Base-by-base conservation (phyloP, 2,888 invertebrate genomes). In the Ormyrus nitidulus region DNA sequence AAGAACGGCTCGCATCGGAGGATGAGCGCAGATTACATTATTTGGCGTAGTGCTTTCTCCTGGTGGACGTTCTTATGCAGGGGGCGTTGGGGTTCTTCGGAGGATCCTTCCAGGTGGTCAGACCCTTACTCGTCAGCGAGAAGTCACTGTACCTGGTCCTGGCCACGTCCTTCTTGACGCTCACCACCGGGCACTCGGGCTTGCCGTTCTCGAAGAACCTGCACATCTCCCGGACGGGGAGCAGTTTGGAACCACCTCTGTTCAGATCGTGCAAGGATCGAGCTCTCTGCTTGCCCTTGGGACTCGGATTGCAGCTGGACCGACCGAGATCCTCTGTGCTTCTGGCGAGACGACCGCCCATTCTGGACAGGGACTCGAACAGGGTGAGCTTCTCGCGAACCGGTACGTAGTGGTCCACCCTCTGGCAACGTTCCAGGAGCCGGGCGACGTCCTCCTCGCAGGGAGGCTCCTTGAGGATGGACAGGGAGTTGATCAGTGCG, bases 361-460 rank as follows among this genome's bases (percentile, higher is more conserved):
- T 91, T 82, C 93, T 91, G 66, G 94, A 94, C 77, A 95, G 87
- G 2, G 94, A 94, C 86, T 95, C 95, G 86, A 95, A 95, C 34
- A 95, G 90, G 11, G 94, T 93, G 48, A 94, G 91, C 84, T 95
- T 94, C 85, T 95, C 95, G 84, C 93, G 92, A 59, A 95, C 95
- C 0, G 95, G 94, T 53, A 95, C 94, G 86, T 94, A 95, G 84
- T 92, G 93, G 80, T 94, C 93, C 13, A 91, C 91, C 85, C 92
- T 92, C 85, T 93, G 93, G 83, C 93, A 93, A 75, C 92, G 90
- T 74, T 92, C 91, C 79, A 92, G 84, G n/a, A 93, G 86, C 34
- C 90, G 88, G 64, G 92, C 92, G 2, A 93, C 91, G 51, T 91
- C 91, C 56, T 91, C 90, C 34, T 88, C 88, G 6, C 89, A 75